phyloP scores from a whole-genome alignment of 1,140 invertebrate genomes.

The Nomia melanderi region DNA sequence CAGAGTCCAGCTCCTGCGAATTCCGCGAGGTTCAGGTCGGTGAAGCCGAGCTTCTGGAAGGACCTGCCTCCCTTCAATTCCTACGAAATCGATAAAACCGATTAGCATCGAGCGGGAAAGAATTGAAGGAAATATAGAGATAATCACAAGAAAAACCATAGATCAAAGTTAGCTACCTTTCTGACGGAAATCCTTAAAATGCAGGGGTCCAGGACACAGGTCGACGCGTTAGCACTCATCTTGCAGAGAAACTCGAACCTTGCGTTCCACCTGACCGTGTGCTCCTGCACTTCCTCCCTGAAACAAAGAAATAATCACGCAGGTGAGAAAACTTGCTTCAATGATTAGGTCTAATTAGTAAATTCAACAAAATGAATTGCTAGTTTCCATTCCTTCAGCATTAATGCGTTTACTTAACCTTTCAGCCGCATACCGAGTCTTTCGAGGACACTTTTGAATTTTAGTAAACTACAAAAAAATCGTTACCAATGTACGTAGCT shows the following conservation, averaged over 20 bases:
- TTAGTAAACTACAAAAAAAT: no score
- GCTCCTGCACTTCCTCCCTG: slow-evolving; percentile 96
- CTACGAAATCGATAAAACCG: slow-evolving; percentile 76
- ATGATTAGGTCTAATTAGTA: no score
- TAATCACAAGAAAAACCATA: not conserved
- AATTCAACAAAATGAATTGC: no score
- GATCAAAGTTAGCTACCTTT: slow-evolving; percentile 86
- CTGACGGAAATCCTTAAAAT: slow-evolving; percentile 95
- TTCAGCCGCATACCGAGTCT: no score
- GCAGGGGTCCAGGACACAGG: slow-evolving; percentile 95
- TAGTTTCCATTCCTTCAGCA: no score
- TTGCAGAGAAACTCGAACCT: slow-evolving; percentile 96
- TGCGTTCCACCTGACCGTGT: slow-evolving; percentile 95
- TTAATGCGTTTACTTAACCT: no score
- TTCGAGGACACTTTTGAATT: no score
- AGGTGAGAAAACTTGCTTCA: no score
- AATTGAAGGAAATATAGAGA: not conserved
- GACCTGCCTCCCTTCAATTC: slow-evolving; percentile 93
- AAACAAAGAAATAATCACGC: slow-evolving; percentile 56
- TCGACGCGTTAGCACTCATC: slow-evolving; percentile 97
- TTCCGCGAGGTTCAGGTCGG: slow-evolving; percentile 97
- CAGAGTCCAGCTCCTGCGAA: slow-evolving; percentile 96
- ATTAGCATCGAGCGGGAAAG: slow-evolving; percentile 12
- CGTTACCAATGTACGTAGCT: no score
- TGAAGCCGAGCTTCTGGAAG: slow-evolving; percentile 98